phyloP scores from a whole-genome alignment of 1,140 invertebrate genomes.

The Hermatobates lingyangjiaoensis region DNA sequence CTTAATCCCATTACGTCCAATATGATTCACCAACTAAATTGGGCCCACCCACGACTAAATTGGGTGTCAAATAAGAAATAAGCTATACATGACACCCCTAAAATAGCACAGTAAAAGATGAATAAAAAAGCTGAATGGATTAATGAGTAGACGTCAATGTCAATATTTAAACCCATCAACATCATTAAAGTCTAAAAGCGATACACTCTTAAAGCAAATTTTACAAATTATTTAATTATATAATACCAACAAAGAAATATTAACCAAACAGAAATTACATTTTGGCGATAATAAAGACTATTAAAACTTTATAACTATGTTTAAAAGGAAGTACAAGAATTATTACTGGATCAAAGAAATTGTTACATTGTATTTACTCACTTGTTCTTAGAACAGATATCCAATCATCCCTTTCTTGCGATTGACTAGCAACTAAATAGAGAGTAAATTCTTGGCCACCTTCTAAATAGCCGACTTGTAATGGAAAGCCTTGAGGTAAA shows the following conservation, averaged over 20 bases:
- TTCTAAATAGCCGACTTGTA: conserved; percentile 57
- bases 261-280: not conserved
- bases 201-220: not conserved
- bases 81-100: no score
- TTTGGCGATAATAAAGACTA: not conserved
- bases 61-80: no score
- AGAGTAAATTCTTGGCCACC: conserved; percentile 50
- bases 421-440: conserved; percentile 49
- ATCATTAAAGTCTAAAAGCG: no score
- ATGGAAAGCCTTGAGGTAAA: conserved; percentile 30
- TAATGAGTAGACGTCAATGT: no score
- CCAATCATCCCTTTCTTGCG: conserved; percentile 54
- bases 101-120: no score
- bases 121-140: no score
- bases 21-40: no score
- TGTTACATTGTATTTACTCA: conserved; percentile 23
- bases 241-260: not conserved
- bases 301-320: not conserved
- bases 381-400: conserved; percentile 53
- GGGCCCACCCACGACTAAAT: no score
- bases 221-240: not conserved
- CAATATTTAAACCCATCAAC: no score
- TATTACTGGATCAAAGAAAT: not conserved
- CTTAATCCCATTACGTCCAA: no score
- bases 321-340: not conserved